Conservation (phyloP, 1,140 invertebrate genomes). For the Micrasema minimum region DNA sequence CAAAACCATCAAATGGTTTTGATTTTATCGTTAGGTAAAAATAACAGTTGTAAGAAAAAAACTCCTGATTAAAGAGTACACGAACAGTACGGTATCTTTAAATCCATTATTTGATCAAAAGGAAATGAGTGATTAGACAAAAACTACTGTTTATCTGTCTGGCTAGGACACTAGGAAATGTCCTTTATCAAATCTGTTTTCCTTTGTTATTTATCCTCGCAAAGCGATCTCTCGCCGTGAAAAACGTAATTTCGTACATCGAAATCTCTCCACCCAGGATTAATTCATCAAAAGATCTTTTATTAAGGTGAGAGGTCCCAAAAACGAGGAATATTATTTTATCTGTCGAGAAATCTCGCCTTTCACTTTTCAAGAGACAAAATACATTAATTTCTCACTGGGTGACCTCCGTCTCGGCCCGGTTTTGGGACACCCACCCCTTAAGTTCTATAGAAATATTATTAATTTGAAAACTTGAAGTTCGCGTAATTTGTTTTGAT, state of each 20-base stretch:
- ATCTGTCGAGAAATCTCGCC: conserved; percentile 11
- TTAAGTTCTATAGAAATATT: too few relatives aligned
- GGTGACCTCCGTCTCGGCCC: neutral
- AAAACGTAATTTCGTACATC: conserved; percentile 7
- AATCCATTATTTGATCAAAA: too few relatives aligned
- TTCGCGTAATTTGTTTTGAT: too few relatives aligned
- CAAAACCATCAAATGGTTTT: too few relatives aligned
- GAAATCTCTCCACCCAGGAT: neutral
- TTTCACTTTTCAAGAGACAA: conserved; percentile 11
- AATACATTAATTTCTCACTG: conserved; percentile 16
- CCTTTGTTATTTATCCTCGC: neutral
- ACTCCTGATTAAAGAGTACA: too few relatives aligned
- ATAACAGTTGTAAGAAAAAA: too few relatives aligned
- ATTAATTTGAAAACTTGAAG: too few relatives aligned
- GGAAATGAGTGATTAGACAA: neutral
- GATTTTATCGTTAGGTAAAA: too few relatives aligned
- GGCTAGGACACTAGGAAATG: too few relatives aligned
- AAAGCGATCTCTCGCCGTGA: neutral
- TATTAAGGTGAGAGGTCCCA: conserved; percentile 7
- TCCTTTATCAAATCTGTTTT: neutral
- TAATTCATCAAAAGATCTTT: conserved; percentile 5
- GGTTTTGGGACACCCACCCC: neutral
- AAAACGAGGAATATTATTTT: conserved; percentile 1
- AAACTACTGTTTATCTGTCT: neutral
- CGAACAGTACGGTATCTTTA: too few relatives aligned